phyloP scores from a whole-genome alignment of 2,113 vertebrate genomes.

The Meriones unguiculatus region DNA sequence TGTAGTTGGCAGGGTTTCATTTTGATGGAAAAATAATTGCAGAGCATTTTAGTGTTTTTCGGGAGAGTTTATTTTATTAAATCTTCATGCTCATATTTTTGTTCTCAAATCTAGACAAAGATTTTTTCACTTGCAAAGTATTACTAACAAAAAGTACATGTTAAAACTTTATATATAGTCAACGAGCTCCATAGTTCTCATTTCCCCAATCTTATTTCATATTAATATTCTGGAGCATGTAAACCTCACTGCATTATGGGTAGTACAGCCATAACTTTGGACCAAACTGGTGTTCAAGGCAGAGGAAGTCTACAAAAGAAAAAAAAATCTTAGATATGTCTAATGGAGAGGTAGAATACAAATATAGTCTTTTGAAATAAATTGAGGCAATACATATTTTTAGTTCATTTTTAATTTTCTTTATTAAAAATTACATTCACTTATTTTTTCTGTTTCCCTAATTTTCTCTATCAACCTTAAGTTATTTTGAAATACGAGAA shows the following conservation, averaged over 20 bases:
- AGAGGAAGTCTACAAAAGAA: not conserved
- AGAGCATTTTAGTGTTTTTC: slow-evolving; percentile 69
- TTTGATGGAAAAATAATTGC: slow-evolving; percentile 80
- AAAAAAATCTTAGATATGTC: not conserved
- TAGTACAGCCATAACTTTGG: not conserved
- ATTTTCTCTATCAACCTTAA: slow-evolving; percentile 27
- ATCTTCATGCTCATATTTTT: slow-evolving; percentile 42
- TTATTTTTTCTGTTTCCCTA: not conserved
- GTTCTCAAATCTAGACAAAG: slow-evolving; percentile 34
- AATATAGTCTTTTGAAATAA: slow-evolving; percentile 32
- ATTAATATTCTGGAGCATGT: not conserved
- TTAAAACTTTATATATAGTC: slow-evolving; percentile 7
- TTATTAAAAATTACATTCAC: not conserved
- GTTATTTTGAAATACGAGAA: not conserved
- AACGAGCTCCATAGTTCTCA: not conserved
- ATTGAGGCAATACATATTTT: not conserved
- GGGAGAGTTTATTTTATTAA: slow-evolving; percentile 64
- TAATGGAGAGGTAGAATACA: not conserved
- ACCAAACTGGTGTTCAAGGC: not conserved
- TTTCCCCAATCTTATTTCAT: not conserved
- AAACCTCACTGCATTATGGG: not conserved
- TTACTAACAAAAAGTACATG: not conserved
- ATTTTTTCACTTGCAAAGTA: slow-evolving; percentile 26
- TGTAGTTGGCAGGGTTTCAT: slow-evolving; percentile 66
- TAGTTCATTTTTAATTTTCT: slow-evolving; percentile 10